These are phyloP conservation scores for Pheucticus melanocephalus DNA, from an alignment of 2,113 vertebrate species.

Conservation along the genomic window DNA sequence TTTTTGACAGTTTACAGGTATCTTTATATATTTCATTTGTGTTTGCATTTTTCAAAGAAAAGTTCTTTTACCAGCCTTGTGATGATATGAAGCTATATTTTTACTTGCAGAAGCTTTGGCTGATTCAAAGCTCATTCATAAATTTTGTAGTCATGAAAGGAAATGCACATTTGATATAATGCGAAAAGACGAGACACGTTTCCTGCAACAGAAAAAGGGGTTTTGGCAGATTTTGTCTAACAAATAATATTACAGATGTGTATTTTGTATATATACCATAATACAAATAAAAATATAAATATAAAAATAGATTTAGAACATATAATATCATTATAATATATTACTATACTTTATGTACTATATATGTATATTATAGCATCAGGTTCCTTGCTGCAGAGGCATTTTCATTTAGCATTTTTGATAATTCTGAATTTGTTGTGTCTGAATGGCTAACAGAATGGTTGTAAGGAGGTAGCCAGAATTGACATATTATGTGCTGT, in stretches of 20 bases:
- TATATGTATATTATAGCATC: not conserved
- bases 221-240: not conserved
- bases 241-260: not conserved
- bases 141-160: not conserved
- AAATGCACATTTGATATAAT: not conserved
- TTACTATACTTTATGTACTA: not conserved
- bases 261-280: not conserved
- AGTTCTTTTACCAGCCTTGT: not conserved
- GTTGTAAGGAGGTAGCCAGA: not conserved
- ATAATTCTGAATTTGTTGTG: not conserved
- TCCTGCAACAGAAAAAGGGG: not conserved
- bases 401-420: not conserved
- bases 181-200: fast-evolving
- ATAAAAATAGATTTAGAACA: not conserved
- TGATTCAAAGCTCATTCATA: not conserved
- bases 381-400: not conserved
- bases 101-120: not conserved
- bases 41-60: not conserved
- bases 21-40: not conserved
- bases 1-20: not conserved
- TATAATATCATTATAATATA: not conserved
- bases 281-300: not conserved
- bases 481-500: not conserved
- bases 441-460: not conserved
- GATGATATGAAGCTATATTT: not conserved